Base-by-base conservation (phyloP, 92 coral and sea anemone species). In the Galaxea fascicularis region DNA sequence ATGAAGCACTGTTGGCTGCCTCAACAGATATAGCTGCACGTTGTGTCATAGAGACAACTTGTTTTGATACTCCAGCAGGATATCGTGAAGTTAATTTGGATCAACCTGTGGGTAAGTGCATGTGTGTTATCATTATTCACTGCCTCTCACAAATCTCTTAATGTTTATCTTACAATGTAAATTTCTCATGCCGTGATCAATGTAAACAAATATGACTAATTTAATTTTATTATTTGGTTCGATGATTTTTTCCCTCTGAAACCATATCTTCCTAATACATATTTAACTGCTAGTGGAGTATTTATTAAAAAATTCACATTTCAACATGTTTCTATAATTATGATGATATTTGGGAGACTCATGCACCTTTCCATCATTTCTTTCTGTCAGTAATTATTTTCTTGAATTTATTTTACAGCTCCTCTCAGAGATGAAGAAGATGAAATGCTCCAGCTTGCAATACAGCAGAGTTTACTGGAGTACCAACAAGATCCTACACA, bases 381-480 rank as follows among this genome's bases (percentile, higher is more conserved):
- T 22, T 24, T 58, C 28, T 71, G 30, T 46, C 21, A 18, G 7
- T 20, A 21, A 4, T 71, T 15, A 5, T 73, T 10, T 14, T 35
- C 28, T 18, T 8, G 49, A 29, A 45, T 47, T 39, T 35, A 60
- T 65, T 28, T 30, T 5, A 52, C 52, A 85, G 95, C 98, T 35
- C 87, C 91, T 6, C 72, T 91, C 31, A 68, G 93, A 71, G 96
- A 92, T 80, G 98, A 96, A 82, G 99, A 96, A 65, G 99, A 96
- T 27, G 95, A 94, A 62, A 76, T 94, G 82, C 83, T 96, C 22
- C 99, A 94, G 86, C 77, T 96, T 71, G 99, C 98, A 25, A 96
- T 96, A 49, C 99, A 93, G 77, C 99, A 96, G 75, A 96, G 99
- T 84, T 74, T 96, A 59, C 76, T 93, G 45, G 98, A 96, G 86